These are phyloP conservation scores for Lucifuga dentata DNA, from an alignment of 2,113 vertebrate species.

Conservation along the genomic window DNA sequence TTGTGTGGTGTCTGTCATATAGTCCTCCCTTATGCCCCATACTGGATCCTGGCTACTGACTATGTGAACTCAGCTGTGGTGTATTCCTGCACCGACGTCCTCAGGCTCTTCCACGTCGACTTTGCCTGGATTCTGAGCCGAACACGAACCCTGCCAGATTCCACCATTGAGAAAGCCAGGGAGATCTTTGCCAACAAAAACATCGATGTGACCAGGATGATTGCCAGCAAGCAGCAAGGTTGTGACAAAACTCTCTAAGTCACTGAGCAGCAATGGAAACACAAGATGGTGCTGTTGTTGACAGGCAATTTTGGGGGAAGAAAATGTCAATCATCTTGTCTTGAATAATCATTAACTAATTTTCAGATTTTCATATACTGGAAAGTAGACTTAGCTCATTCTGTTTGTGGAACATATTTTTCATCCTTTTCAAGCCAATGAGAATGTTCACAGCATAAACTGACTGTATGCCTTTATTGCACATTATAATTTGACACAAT, in stretches of 20 bases:
- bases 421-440: background rate
- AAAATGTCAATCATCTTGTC: background rate
- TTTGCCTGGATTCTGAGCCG: constrained; percentile 90
- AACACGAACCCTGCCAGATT: constrained; percentile 82
- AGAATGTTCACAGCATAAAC: background rate
- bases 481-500: background rate
- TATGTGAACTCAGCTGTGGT: constrained; percentile 88
- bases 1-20: constrained; percentile 7
- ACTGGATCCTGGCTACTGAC: constrained; percentile 93
- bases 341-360: constrained; percentile 1
- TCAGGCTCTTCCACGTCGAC: constrained; percentile 90
- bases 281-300: constrained; percentile 26
- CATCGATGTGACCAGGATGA: constrained; percentile 87
- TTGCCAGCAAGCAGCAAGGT: constrained; percentile 83
- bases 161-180: constrained; percentile 84
- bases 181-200: constrained; percentile 84
- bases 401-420: background rate
- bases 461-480: constrained; percentile 9
- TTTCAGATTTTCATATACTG: background rate
- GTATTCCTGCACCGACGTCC: constrained; percentile 90
- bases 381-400: constrained; percentile 10
- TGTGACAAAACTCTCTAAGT: constrained; percentile 80
- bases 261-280: constrained; percentile 6
- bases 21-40: constrained; percentile 90
- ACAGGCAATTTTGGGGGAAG: constrained; percentile 5